Base-by-base conservation (phyloP, 2,113 vertebrate species). In the Nettapus auritus region DNA sequence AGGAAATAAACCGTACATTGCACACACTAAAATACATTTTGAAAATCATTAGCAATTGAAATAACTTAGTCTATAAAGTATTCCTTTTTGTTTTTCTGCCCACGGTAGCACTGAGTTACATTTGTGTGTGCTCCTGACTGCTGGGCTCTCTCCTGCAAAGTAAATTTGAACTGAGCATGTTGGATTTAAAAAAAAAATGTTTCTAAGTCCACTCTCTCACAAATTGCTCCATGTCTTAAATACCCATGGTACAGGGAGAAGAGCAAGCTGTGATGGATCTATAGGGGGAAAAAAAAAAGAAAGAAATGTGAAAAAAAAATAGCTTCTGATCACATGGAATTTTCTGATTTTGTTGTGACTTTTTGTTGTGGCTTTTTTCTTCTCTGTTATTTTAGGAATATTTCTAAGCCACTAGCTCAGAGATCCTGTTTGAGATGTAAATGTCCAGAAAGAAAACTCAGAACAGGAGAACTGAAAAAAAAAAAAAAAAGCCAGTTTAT, bases 351-450 rank as follows among this genome's bases (percentile, higher is more conserved):
- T 90, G 33, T 79, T 84, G 48, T 34, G 53, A 48, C 8, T 28
- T 88, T n/a, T 87, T 73, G 48, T 50, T 50, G 48, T 22, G 48
- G 22, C 48, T 25, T 25, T 64, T 26, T 17, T 7, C 4, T 16
- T 8, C 46, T 75, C 28, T 12, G 56, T 86, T 93, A 83, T 84
- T 94, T 95, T 85, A 78, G 68, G 81, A 82, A 16, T 91, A 76
- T 82, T 89, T 92, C 66, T 73, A 68, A 85, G 67, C 48, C 48
- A 94, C 42, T 59, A 82, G 52, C 14, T 12, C 46, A 74, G 26
- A 11, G 12, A 84, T 76, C 5, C 52, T 50, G 10, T 60, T 90
- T 87, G 38, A 82, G 69, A 76, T 94, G 62, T 79, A 89, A 89
- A 82, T 89, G 83, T 94, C 81, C 56, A 50, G 56, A 38, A 86